Conservation (phyloP, 35 echinoderm and acorn worm species). For the Diadema setosum region DNA sequence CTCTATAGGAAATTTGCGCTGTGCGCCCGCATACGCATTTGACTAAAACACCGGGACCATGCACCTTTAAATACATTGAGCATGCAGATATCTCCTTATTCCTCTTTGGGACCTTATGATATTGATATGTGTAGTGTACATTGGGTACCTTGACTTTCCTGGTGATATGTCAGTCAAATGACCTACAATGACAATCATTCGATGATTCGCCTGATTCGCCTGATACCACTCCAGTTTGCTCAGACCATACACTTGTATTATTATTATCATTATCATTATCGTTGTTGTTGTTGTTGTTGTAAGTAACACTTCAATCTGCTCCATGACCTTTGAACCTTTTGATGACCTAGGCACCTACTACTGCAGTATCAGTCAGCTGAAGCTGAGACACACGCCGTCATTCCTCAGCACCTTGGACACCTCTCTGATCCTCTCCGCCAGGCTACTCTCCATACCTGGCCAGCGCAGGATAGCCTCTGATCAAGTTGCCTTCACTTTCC, state of each 20-base stretch:
- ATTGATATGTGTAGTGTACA: too few relatives aligned
- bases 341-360: slow-evolving; percentile 9
- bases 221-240: background rate
- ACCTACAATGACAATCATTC: background rate
- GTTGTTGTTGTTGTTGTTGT: too few relatives aligned
- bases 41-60: too few relatives aligned
- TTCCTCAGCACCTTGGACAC: slow-evolving; percentile 43
- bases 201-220: background rate
- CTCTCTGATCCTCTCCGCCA: background rate
- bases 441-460: background rate
- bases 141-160: too few relatives aligned
- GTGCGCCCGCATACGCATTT: too few relatives aligned
- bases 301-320: too few relatives aligned
- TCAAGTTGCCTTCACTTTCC: slow-evolving; percentile 16
- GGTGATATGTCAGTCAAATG: background rate
- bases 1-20: too few relatives aligned
- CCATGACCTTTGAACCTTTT: background rate
- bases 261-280: background rate
- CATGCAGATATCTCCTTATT: too few relatives aligned
- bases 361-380: slow-evolving; percentile 31
- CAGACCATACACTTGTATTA: background rate
- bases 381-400: slow-evolving; percentile 15
- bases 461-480: slow-evolving; percentile 38
- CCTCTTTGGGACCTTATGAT: too few relatives aligned
- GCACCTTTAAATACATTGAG: too few relatives aligned